These are phyloP conservation scores for Shargacucullia verbasci DNA, from an alignment of 2,888 invertebrate genomes.

Conservation along the genomic window DNA sequence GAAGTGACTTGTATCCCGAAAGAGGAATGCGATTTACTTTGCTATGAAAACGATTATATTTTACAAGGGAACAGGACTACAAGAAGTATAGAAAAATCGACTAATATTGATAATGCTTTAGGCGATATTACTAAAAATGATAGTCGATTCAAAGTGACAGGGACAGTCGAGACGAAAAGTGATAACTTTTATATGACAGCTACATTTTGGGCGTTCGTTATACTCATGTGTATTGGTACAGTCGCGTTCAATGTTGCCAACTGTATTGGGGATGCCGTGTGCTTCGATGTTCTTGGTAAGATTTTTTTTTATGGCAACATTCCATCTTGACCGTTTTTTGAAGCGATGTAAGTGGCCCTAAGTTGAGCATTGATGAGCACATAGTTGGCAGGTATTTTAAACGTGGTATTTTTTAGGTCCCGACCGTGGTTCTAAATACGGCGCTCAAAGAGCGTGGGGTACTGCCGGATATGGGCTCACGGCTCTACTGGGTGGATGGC, in stretches of 20 bases:
- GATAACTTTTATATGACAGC: conserved; percentile 88
- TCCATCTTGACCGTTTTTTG: no score
- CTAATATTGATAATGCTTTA: conserved; percentile 18
- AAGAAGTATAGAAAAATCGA: conserved; percentile 35
- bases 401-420: conserved; percentile 84
- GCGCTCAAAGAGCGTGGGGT: conserved; percentile 95
- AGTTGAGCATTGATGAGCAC: no score
- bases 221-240: conserved; percentile 92
- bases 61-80: conserved; percentile 44
- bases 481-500: conserved; percentile 92
- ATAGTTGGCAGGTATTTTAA: neutral
- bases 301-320: conserved; percentile 30
- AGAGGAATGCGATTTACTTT: conserved; percentile 73
- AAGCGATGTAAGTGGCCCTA: no score
- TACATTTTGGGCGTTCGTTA: conserved; percentile 93
- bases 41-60: conserved; percentile 68
- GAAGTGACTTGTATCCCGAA: conserved; percentile 71
- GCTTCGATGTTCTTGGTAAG: conserved; percentile 95
- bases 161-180: conserved; percentile 31
- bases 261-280: conserved; percentile 96
- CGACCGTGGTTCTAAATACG: conserved; percentile 91
- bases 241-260: conserved; percentile 95
- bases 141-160: conserved; percentile 33
- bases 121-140: conserved; percentile 37
- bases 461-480: conserved; percentile 94